Evolutionary conservation across 2,888 invertebrate species (phyloP).

Genomic region (Phragmatobia fuliginosa): DNA sequence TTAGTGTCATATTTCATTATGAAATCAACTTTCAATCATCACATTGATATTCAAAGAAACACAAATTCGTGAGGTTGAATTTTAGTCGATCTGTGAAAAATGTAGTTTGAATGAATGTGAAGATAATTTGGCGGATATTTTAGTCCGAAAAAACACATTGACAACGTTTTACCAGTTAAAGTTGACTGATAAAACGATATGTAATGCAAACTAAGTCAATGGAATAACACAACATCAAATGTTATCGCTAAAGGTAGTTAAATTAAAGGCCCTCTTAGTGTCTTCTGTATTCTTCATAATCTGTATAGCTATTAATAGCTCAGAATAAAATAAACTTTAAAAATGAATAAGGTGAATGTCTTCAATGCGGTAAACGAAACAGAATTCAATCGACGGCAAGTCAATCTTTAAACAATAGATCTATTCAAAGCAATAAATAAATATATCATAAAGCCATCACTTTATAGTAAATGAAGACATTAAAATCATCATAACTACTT

Average conservation of each 20-base stretch:
- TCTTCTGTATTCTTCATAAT: neutral
- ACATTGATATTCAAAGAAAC: neutral
- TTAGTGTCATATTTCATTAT: neutral
- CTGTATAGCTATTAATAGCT: neutral
- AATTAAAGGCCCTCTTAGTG: neutral
- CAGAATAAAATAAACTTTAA: neutral
- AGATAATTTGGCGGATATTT: too few species aligned
- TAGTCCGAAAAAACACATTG: too few species aligned
- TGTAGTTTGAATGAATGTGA: too few species aligned
- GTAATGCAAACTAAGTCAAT: too few species aligned
- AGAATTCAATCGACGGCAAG: neutral
- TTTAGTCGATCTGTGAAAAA: too few species aligned
- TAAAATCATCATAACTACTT: slow-evolving; percentile 18
- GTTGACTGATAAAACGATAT: too few species aligned
- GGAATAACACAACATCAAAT: too few species aligned
- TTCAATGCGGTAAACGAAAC: neutral
- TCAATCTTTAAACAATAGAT: neutral
- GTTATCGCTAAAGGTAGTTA: neutral
- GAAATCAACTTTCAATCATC: neutral
- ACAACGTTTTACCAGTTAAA: too few species aligned
- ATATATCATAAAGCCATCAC: slow-evolving; percentile 18
- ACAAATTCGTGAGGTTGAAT: neutral
- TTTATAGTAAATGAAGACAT: slow-evolving; percentile 11
- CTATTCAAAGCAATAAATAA: slow-evolving; percentile 8
- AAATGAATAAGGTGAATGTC: neutral